Conservation (phyloP, 2,888 invertebrate species). For the Nebria salina region DNA sequence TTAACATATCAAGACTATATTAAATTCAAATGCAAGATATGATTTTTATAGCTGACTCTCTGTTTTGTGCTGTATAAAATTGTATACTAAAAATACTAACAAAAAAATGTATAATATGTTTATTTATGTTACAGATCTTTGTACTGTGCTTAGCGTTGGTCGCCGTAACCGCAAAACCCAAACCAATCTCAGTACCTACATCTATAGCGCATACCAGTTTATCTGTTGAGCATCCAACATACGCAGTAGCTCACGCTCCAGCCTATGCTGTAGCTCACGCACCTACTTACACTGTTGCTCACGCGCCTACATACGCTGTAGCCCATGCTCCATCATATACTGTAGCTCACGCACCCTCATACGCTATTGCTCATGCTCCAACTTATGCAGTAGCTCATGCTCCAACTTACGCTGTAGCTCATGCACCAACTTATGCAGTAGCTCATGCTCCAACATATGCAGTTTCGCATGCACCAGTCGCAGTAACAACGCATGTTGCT, state of each 20-base stretch:
- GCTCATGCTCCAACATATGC: conserved; percentile 47
- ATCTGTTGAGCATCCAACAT: conserved; percentile 16
- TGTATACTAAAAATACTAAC: neutral
- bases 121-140: conserved; percentile 18
- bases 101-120: neutral
- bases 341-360: conserved; percentile 45
- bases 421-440: conserved; percentile 38
- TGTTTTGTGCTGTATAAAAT: too few relatives aligned
- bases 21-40: too few relatives aligned
- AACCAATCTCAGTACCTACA: conserved; percentile 34
- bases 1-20: too few relatives aligned
- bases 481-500: conserved; percentile 49
- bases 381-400: conserved; percentile 10
- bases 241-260: conserved; percentile 24
- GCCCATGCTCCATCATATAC: conserved; percentile 49
- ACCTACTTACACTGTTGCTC: conserved; percentile 48
- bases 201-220: conserved; percentile 22
- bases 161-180: conserved; percentile 3
- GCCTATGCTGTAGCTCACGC: conserved; percentile 41
- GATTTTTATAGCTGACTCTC: too few relatives aligned
- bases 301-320: conserved; percentile 47
- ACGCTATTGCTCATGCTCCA: conserved; percentile 19
- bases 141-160: conserved; percentile 11
- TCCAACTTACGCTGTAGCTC: conserved; percentile 19
- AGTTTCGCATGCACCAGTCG: conserved; percentile 49